These are phyloP conservation scores for Paedocypris micromegethes DNA, from an alignment of 2,797 vertebrate genomes.

Conservation along the genomic window DNA sequence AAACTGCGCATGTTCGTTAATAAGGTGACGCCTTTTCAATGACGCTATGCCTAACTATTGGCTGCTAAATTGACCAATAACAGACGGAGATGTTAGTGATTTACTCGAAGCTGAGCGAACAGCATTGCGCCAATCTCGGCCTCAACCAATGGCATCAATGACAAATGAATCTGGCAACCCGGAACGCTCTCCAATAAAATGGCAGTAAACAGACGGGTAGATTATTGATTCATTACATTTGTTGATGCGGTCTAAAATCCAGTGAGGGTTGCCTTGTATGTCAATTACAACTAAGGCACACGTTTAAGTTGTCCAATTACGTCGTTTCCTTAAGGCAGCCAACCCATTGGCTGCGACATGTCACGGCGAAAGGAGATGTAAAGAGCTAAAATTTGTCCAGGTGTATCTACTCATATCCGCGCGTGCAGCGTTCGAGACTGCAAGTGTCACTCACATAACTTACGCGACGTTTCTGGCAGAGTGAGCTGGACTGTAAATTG, in stretches of 20 bases:
- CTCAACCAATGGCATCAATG: constrained; percentile 35
- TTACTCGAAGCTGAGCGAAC: constrained; percentile 22
- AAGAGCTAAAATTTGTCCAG: not conserved
- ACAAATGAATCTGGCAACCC: not conserved
- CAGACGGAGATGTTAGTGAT: not conserved
- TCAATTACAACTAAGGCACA: too few relatives aligned
- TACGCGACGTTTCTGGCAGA: constrained; percentile 25
- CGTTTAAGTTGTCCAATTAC: too few relatives aligned
- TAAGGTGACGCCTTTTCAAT: too few relatives aligned
- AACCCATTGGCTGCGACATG: too few relatives aligned
- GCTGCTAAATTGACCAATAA: not conserved
- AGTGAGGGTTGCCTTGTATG: not conserved
- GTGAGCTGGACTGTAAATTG: constrained; percentile 10
- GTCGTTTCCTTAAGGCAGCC: too few relatives aligned
- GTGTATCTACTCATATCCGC: not conserved
- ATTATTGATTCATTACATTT: constrained; percentile 25
- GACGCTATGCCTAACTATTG: not conserved
- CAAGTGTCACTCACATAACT: constrained; percentile 23
- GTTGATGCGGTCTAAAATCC: constrained; percentile 1
- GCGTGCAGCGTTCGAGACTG: constrained; percentile 1
- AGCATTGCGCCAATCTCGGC: not conserved
- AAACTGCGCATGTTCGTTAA: not conserved
- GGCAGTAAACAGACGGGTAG: constrained; percentile 12
- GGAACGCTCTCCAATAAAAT: constrained; percentile 22
- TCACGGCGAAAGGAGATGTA: not conserved